A percentile compares a stretch with the other conserved stretches of the same genome.
Conservation (phyloP, 2,888 invertebrate genomes). For the Archips xylosteana region DNA sequence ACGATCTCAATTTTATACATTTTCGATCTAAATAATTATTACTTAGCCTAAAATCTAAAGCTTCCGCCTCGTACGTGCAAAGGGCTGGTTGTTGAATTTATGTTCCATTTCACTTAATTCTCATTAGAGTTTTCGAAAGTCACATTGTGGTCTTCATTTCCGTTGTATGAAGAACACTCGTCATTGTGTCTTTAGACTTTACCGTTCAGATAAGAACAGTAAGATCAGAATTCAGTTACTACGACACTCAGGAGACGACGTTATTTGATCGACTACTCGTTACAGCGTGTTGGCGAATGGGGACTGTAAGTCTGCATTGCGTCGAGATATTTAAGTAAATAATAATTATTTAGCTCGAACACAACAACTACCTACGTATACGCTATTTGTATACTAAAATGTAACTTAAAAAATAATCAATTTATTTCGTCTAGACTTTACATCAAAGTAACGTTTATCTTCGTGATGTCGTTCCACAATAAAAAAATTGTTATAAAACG, state of each 20-base stretch:
- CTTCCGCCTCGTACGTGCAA: too few species aligned
- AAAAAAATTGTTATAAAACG: conserved; percentile 6
- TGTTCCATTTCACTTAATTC: too few species aligned
- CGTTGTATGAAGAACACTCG: too few species aligned
- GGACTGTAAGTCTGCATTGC: neutral
- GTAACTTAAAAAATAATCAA: conserved; percentile 30
- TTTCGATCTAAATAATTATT: conserved; percentile 26
- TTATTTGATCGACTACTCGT: neutral
- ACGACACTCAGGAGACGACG: neutral
- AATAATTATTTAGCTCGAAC: conserved; percentile 28
- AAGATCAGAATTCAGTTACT: neutral
- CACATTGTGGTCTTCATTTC: too few species aligned
- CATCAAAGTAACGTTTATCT: conserved; percentile 7
- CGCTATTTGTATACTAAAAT: conserved; percentile 23
- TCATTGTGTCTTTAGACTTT: too few species aligned
- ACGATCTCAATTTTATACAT: conserved; percentile 34
- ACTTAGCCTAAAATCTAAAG: neutral
- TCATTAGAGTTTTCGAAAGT: too few species aligned
- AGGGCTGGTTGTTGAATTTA: too few species aligned
- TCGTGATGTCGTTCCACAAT: conserved; percentile 6
- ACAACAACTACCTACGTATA: conserved; percentile 38
- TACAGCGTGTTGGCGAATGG: neutral
- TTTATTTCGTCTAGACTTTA: conserved; percentile 19
- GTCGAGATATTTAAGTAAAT: conserved; percentile 3
- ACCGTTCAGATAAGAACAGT: neutral